Conservation (phyloP, 2,113 vertebrate genomes). For the Bungarus multicinctus region DNA sequence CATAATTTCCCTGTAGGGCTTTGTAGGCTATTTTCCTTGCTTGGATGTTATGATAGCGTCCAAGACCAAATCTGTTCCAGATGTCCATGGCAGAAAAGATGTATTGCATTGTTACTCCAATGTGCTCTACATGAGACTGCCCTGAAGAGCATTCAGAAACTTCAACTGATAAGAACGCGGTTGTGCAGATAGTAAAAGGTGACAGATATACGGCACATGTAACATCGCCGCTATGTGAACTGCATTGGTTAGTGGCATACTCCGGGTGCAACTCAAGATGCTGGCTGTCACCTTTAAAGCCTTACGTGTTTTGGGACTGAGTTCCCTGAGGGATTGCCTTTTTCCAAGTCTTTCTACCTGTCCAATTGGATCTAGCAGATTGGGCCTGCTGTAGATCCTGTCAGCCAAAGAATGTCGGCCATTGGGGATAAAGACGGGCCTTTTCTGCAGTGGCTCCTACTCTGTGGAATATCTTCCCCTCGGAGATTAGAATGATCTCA, state of each 20-base stretch:
- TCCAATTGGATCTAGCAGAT: neutral
- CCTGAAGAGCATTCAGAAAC: too few relatives aligned
- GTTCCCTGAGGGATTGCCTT: neutral
- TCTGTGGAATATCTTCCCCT: neutral
- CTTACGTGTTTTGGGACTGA: neutral
- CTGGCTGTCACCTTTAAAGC: neutral
- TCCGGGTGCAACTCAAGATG: neutral
- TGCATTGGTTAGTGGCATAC: neutral
- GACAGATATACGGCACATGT: neutral
- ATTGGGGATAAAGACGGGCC: fast-evolving
- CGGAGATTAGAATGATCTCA: neutral
- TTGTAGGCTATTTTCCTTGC: neutral
- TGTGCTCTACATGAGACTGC: too few relatives aligned
- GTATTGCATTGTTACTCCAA: too few relatives aligned
- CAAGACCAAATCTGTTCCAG: neutral
- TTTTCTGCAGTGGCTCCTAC: neutral
- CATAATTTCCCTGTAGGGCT: neutral
- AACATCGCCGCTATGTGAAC: neutral
- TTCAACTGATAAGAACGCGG: neutral
- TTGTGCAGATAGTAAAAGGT: neutral
- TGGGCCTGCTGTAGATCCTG: neutral
- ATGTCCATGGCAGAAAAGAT: neutral
- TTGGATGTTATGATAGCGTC: neutral
- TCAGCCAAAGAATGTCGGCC: too few relatives aligned
- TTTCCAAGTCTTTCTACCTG: neutral